Base-by-base conservation (phyloP, 2,797 vertebrate species). In the Mus caroli region DNA sequence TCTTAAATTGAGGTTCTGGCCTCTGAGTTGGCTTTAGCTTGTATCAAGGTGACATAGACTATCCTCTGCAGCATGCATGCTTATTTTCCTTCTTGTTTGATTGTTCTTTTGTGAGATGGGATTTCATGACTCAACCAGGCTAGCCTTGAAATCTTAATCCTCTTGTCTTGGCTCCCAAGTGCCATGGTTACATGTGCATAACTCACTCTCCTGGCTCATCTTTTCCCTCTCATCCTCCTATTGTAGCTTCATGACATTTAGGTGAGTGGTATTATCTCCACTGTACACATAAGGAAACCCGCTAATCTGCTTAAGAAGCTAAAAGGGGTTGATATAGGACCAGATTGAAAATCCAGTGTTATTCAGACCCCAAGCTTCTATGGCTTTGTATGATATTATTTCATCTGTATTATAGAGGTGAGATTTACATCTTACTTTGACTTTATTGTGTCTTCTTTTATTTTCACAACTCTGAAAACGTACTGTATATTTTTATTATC, bases 361-460 rank as follows among this genome's bases (percentile, higher is more conserved):
- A 43, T 86, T 69, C 22, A 95, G 67, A 89, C 69, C 79, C 15
- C 19, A 87, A 14, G 60, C 20, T 84, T 60, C 50, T 67, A 26
- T 77, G 56, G 50, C 26, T 90, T 89, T 87, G 11, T 37, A n/a
- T 20, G 13, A 17, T 12, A 64, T 37, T 19, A 31, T 73, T 84
- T 87, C 46, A 43, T 71, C 56, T 83, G 11, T 80, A 82, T 52
- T 86, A 76, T 10, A 1, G 37, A 37, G 77, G 34, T 95, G 86
- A 93, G 71, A 94, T 90, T 92, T 71, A 62, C 12, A 37, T 86
- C 46, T 95, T 34, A 96, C 40, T 76, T 94, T 94, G 69, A 83
- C n/a, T 77, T 94, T 67, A 60, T 77, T 89, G 43, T 73, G 1
- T 86, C 77, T 73, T n/a, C 76, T 92, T 96, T 93, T 86, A 95